Percentiles rank a stretch among this genome's conserved stretches.
These are phyloP conservation scores for Asarcornis scutulata DNA, from an alignment of 2,113 vertebrate genomes.

Conservation along the genomic window DNA sequence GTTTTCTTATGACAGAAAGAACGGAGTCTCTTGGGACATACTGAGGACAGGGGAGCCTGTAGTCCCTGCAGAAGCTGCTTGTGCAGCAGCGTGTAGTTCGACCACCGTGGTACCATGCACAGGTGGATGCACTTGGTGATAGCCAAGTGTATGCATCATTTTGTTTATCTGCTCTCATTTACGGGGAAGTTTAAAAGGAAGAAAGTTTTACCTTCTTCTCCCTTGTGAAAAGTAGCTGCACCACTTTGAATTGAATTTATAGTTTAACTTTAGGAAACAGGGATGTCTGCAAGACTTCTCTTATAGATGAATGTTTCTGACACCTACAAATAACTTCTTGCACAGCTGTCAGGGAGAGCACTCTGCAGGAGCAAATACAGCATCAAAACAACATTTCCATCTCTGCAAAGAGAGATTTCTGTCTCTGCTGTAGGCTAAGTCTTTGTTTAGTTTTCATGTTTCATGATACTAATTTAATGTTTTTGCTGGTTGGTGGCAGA, in stretches of 20 bases:
- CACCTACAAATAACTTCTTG: neutral
- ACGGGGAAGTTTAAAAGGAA: neutral
- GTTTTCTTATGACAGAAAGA: neutral
- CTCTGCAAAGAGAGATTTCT: neutral
- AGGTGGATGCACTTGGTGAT: neutral
- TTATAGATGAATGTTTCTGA: neutral
- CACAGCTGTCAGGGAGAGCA: fast-evolving
- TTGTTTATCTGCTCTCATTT: neutral
- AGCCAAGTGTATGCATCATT: neutral
- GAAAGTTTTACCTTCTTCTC: neutral
- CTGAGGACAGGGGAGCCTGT: neutral
- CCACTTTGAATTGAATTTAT: neutral
- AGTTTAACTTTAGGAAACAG: neutral
- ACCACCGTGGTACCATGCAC: neutral
- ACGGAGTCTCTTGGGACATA: fast-evolving
- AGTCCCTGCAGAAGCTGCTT: neutral
- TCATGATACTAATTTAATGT: neutral
- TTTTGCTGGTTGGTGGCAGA: conserved; percentile 42
- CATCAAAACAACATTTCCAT: neutral
- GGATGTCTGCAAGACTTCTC: neutral
- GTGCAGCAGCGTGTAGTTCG: neutral
- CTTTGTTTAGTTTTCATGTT: neutral
- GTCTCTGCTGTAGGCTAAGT: neutral
- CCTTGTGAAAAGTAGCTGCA: neutral
- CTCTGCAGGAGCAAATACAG: neutral